These are phyloP conservation scores for Lagria hirta DNA, from an alignment of 2,888 invertebrate species.

Conservation along the genomic window DNA sequence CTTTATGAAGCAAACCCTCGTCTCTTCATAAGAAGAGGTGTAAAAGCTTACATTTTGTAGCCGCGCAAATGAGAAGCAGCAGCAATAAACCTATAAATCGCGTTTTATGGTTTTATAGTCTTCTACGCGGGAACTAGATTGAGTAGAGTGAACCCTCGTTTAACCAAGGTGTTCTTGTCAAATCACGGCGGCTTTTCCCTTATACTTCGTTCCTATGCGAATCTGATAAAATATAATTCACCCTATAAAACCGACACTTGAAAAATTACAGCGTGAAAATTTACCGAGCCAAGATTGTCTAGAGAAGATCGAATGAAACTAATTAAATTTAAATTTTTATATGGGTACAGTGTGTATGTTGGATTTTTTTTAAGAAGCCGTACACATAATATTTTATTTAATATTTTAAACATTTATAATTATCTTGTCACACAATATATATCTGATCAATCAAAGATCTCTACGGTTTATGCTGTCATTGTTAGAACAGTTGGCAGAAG, in stretches of 20 bases:
- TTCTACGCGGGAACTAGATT: conserved; percentile 46
- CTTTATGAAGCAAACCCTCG: conserved; percentile 29
- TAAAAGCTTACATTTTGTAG: conserved; percentile 41
- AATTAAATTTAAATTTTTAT: conserved; percentile 3
- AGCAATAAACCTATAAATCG: conserved; percentile 53
- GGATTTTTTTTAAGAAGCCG: no score
- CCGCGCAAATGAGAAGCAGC: conserved; percentile 40
- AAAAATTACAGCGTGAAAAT: no score
- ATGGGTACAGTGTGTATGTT: no score
- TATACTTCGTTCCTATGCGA: conserved; percentile 6
- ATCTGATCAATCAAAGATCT: no score
- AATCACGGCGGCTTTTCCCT: conserved; percentile 35
- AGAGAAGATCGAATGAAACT: neutral
- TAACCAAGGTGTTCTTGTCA: conserved; percentile 45
- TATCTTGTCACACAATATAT: no score
- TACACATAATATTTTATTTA: no score
- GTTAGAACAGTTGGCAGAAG: no score
- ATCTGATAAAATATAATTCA: conserved; percentile 12
- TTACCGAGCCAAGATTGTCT: no score
- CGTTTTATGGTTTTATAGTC: conserved; percentile 54
- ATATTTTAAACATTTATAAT: no score
- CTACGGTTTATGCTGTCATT: no score
- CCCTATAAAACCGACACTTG: neutral
- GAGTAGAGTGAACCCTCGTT: conserved; percentile 42
- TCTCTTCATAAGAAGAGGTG: conserved; percentile 33